A percentile compares a stretch with the other conserved stretches of the same genome.
Evolutionary conservation across 2,797 vertebrate species (phyloP).

Genomic region (Bovichtus variegatus): DNA sequence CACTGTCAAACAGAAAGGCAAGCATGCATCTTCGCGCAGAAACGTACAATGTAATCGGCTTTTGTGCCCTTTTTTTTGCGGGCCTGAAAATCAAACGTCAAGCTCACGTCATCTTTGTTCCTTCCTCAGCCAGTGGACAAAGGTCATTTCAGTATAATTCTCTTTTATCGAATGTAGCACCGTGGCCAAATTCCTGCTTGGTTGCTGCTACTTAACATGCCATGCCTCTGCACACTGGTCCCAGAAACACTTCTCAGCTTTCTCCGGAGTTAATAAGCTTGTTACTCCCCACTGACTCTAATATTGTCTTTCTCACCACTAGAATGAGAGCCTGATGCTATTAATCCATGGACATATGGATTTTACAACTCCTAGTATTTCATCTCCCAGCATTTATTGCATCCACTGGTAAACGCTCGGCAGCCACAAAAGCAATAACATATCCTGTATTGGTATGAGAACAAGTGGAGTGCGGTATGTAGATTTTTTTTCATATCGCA

Average conservation of each 20-base stretch:
- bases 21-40: neutral
- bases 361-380: slow-evolving; percentile 79
- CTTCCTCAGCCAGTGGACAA: slow-evolving; percentile 32
- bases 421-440: slow-evolving; percentile 54
- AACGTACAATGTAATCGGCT: neutral
- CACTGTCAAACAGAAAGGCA: neutral
- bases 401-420: slow-evolving; percentile 57
- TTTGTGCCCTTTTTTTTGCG: slow-evolving; percentile 1
- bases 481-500: slow-evolving; percentile 25
- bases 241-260: slow-evolving; percentile 55
- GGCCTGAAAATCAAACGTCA: neutral
- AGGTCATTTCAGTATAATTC: slow-evolving; percentile 38
- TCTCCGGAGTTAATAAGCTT: slow-evolving; percentile 78
- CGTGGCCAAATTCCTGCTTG: slow-evolving; percentile 52
- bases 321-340: slow-evolving; percentile 66
- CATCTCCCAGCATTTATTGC: slow-evolving; percentile 71
- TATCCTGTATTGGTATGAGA: slow-evolving; percentile 47
- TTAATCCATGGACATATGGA: slow-evolving; percentile 78
- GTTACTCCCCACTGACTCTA: slow-evolving; percentile 79
- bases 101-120: neutral
- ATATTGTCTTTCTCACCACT: slow-evolving; percentile 77
- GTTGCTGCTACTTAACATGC: slow-evolving; percentile 57
- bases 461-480: slow-evolving; percentile 29
- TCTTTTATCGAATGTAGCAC: slow-evolving; percentile 50
- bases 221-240: slow-evolving; percentile 50